A percentile compares a stretch with the other conserved stretches of the same genome.
These are phyloP conservation scores for Canis aureus DNA, from an alignment of 2,113 vertebrate species.

Conservation along the genomic window DNA sequence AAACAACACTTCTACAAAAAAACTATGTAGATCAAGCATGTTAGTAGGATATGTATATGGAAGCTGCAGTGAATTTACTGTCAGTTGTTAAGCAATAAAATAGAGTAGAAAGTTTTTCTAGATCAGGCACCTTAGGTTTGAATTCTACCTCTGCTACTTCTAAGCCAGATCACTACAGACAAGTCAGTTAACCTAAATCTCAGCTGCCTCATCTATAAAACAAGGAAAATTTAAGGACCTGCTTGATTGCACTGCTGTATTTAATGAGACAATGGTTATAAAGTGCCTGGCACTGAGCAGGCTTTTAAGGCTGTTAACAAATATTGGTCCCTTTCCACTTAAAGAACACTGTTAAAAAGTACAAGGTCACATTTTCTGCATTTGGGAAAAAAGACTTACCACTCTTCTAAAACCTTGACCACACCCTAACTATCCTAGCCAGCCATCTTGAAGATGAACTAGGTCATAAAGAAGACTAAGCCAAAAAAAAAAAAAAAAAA, in stretches of 20 bases:
- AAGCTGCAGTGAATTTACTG: not conserved
- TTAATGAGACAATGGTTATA: not conserved
- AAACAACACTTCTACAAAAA: constrained; percentile 24
- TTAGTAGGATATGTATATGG: not conserved
- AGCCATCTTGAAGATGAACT: constrained; percentile 61
- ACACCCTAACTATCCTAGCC: constrained; percentile 58
- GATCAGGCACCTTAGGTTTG: not conserved
- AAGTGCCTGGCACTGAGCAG: not conserved
- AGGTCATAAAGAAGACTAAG: constrained; percentile 49
- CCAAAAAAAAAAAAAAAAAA: not conserved
- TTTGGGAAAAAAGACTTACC: constrained; percentile 41
- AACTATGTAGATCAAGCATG: not conserved
- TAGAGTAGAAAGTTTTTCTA: not conserved
- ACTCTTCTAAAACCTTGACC: constrained; percentile 46
- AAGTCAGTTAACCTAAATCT: constrained; percentile 38
- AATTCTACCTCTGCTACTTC: constrained; percentile 36
- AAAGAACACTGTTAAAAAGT: not conserved
- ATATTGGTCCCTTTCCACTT: not conserved
- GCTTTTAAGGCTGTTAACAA: not conserved
- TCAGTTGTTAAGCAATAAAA: not conserved
- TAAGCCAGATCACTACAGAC: not conserved
- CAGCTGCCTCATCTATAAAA: constrained; percentile 9
- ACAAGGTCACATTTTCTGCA: constrained; percentile 24
- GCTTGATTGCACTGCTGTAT: not conserved
- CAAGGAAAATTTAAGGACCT: not conserved